Base-by-base conservation (phyloP, 2,888 invertebrate species). In the Abrostola tripartita region DNA sequence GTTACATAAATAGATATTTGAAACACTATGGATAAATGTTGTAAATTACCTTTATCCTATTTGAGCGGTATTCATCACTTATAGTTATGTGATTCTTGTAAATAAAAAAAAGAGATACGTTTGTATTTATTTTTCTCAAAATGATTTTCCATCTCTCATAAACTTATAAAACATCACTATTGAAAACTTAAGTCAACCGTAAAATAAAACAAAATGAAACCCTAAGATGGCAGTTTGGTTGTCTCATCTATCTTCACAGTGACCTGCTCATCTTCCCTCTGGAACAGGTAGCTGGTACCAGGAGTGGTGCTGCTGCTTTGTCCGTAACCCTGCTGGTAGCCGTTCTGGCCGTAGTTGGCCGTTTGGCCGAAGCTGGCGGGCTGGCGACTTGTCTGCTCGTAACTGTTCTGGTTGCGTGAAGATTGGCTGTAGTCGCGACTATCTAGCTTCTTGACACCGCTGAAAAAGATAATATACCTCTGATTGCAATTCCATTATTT, bases 281-380 rank as follows among this genome's bases (percentile, higher is more conserved):
- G 95, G 76, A 95, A 95, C 65, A 96, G 87, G 78, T 96, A 96
- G 76, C 94, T 95, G 10, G 95, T 96, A 37, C 91, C 94, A 5
- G 89, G 92, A 0, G 94, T 93, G 0, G 93, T 93, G 67, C 87
- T 92, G 65, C 88, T 92, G 66, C 86, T 89, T 49, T 83, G 84
- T 24, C 75, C 66, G 36, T 76, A 81, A 0, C 59, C 65, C 36
- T 65, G 85, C 66, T 78, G 74, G n/a, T 79, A 80, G 6, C 63
- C 62, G 38, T 59, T 61, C 52, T 82, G 80, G 12, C 79, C 82
- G 42, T 79, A 79, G 55, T 54, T 76, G 8, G 61, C 65, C 0
- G 71, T 62, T 50, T 78, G 83, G n/a, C 71, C 71, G 12, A 76
- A 80, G 57, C 57, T 72, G 36, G 71, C 53, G 40, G 75, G 65